phyloP scores from a whole-genome alignment of 2,888 invertebrate genomes.

The Pharmacophagus antenor region DNA sequence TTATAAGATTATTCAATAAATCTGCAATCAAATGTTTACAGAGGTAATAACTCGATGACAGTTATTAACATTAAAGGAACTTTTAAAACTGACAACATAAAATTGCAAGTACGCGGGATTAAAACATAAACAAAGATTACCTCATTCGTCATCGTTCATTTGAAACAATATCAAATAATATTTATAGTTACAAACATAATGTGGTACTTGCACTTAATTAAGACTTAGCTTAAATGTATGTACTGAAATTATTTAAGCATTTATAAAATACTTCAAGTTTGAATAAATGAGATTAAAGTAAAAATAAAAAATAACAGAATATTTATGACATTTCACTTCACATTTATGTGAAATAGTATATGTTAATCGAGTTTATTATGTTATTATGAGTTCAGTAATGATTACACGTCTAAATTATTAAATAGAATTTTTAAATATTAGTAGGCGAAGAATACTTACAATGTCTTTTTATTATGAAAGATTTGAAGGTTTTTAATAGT shows the following conservation, averaged over 20 bases:
- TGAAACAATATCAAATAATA: not conserved
- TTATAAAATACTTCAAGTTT: not conserved
- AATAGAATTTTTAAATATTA: too few species aligned
- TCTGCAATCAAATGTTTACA: conserved; percentile 5
- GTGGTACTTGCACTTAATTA: conserved; percentile 2
- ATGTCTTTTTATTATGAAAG: too few species aligned
- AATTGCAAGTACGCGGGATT: conserved; percentile 7
- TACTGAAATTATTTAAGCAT: conserved; percentile 16
- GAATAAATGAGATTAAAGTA: too few species aligned
- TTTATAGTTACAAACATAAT: not conserved
- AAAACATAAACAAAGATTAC: conserved; percentile 9
- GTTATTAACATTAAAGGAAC: not conserved
- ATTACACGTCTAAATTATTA: too few species aligned
- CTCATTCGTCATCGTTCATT: not conserved
- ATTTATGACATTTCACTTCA: too few species aligned
- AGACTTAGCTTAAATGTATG: conserved; percentile 22
- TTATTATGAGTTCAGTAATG: too few species aligned
- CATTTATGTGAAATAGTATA: too few species aligned
- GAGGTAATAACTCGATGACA: conserved; percentile 7
- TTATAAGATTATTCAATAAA: conserved; percentile 7
- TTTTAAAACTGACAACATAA: not conserved
- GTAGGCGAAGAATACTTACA: too few species aligned
- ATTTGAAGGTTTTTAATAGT: too few species aligned
- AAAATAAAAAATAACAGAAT: too few species aligned
- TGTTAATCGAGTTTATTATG: too few species aligned